Conservation (phyloP, 2,113 vertebrate genomes). For the Gobius niger region DNA sequence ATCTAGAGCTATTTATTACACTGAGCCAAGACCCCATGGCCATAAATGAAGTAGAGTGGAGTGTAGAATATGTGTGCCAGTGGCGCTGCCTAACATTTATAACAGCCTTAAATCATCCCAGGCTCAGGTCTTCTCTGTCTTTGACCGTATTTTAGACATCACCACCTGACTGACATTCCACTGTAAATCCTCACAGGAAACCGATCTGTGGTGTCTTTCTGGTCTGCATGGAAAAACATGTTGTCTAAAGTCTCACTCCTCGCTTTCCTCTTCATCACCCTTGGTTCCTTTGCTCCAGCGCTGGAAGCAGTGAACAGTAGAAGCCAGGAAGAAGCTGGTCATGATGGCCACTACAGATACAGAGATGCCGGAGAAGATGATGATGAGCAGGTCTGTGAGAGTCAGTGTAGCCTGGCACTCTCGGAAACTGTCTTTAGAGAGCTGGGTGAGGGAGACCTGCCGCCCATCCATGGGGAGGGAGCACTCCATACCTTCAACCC, state of each 20-base stretch:
- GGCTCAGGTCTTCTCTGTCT: slow-evolving; percentile 24
- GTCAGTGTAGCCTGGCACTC: slow-evolving; percentile 93
- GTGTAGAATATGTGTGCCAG: slow-evolving; percentile 25
- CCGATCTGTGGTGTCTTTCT: slow-evolving; percentile 21
- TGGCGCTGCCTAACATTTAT: slow-evolving; percentile 25
- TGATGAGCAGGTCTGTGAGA: slow-evolving; percentile 93
- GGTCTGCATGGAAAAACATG: neutral
- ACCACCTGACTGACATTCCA: slow-evolving; percentile 26
- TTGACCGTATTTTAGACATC: slow-evolving; percentile 19
- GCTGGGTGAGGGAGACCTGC: slow-evolving; percentile 85
- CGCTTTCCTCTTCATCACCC: slow-evolving; percentile 90
- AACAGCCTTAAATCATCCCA: slow-evolving; percentile 33
- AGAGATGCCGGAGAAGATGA: slow-evolving; percentile 96
- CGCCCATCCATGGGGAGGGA: slow-evolving; percentile 87
- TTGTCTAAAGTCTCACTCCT: slow-evolving; percentile 72
- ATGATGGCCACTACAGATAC: slow-evolving; percentile 96
- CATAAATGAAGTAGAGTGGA: slow-evolving; percentile 29
- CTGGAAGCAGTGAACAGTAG: slow-evolving; percentile 96
- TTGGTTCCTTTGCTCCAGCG: slow-evolving; percentile 91
- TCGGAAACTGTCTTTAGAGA: slow-evolving; percentile 94
- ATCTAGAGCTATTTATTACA: slow-evolving; percentile 16
- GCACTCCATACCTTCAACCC: slow-evolving; percentile 90
- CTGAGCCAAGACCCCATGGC: slow-evolving; percentile 15
- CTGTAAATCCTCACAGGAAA: slow-evolving; percentile 23
- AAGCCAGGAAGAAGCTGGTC: slow-evolving; percentile 96